Base-by-base conservation (phyloP, 2,797 vertebrate species). In the Novumbra hubbsi region DNA sequence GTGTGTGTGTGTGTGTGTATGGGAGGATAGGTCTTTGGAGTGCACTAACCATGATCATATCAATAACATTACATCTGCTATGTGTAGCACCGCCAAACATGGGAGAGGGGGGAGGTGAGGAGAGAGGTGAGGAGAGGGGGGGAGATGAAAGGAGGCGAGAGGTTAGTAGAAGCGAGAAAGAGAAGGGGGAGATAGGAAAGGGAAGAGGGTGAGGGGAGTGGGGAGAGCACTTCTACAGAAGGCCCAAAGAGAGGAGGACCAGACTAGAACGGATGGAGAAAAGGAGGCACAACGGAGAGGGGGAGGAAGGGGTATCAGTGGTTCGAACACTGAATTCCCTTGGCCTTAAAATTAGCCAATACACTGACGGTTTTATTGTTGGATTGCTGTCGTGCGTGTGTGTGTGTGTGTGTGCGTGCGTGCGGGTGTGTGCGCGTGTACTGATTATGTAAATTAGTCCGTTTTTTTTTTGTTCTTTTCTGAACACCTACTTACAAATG, bases 21-120 rank as follows among this genome's bases (percentile, higher is more conserved):
- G 3, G 5, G 32, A 1, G n/a, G n/a, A 89, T 80, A 86, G 84
- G 83, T 78, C 88, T 85, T 88, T 81, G 67, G 89, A 90, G 90
- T 88, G 85, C 83, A 85, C 80, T 88, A 85, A 90, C 84, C 84
- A 87, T 86, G 80, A 90, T 90, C 86, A 87, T 85, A 88, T 87
- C 86, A 84, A 88, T 89, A 88, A 88, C 89, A 85, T 70, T 78
- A 81, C 88, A 87, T 88, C 87, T 88, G 86, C 82, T 88, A 75
- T 63, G 17, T 49, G 34, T 19, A 66, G 7, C 17, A 19, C 32
- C n/a, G 19, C 32, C 41, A 45, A 45, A 45, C 41, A 14, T 14
- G 41, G 41, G 14, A 38, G 16, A n/a, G 19, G 19, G 3, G 34
- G n/a, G 24, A 27, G 60, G 27, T 8, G 11, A 24, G n/a, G n/a